Conservation (phyloP, 2,888 invertebrate species). For the Drosophila anceps region DNA sequence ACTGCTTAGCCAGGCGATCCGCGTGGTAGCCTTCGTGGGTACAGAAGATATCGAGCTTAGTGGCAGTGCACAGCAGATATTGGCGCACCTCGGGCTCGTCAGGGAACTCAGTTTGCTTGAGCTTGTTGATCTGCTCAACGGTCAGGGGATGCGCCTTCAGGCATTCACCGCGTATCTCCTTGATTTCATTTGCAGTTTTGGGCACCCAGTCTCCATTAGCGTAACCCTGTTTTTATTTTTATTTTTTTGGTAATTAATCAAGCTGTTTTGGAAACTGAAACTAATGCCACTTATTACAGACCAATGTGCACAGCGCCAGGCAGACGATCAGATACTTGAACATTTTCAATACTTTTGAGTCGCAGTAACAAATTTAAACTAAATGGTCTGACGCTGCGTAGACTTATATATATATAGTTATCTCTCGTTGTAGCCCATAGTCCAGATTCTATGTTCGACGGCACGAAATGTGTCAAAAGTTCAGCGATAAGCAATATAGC, state of each 20-base stretch:
- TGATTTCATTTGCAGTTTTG: conserved; percentile 77
- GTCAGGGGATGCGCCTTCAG: conserved; percentile 69
- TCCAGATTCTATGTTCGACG: conserved; percentile 15
- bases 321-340: conserved; percentile 60
- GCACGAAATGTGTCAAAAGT: conserved; percentile 57
- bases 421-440: conserved; percentile 13
- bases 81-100: conserved; percentile 79
- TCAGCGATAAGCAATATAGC: conserved; percentile 52
- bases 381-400: conserved; percentile 23
- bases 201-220: conserved; percentile 79
- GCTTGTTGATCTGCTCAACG: conserved; percentile 59
- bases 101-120: conserved; percentile 76
- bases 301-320: conserved; percentile 62
- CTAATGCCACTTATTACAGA: conserved; percentile 40
- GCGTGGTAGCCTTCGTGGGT: conserved; percentile 77
- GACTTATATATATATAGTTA: conserved; percentile 57
- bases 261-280: neutral
- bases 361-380: conserved; percentile 42
- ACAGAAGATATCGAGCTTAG: conserved; percentile 80
- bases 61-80: conserved; percentile 78
- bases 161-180: conserved; percentile 76
- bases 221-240: conserved; percentile 50
- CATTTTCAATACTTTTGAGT: conserved; percentile 52
- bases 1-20: conserved; percentile 83
- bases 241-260: neutral